Evolutionary conservation across 2,113 vertebrate species (phyloP).

Genomic region (Etheostoma spectabile): DNA sequence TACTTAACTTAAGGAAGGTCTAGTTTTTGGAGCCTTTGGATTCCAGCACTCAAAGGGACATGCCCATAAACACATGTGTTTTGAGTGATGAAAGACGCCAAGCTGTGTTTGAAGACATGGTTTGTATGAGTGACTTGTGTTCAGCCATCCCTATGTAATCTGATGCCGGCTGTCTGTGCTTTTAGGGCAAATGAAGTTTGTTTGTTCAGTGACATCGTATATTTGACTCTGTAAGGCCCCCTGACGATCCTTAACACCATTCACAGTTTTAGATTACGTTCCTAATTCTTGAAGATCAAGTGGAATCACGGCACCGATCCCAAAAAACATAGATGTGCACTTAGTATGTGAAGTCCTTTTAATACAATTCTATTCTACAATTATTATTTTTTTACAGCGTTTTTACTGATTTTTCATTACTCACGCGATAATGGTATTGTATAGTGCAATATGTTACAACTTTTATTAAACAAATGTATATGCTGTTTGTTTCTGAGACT

Average conservation of each 20-base stretch:
- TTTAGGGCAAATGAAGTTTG: conserved; percentile 79
- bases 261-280: conserved; percentile 73
- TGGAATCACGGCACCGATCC: conserved; percentile 41
- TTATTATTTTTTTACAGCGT: too few relatives aligned
- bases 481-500: too few relatives aligned
- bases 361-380: too few relatives aligned
- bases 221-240: conserved; percentile 77
- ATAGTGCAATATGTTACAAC: too few relatives aligned
- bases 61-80: conserved; percentile 77
- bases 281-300: conserved; percentile 71
- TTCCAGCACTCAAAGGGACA: conserved; percentile 56
- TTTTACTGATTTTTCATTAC: too few relatives aligned
- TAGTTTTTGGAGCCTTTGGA: conserved; percentile 54
- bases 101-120: conserved; percentile 60
- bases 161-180: conserved; percentile 73
- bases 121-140: conserved; percentile 64
- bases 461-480: too few relatives aligned
- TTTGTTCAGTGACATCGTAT: conserved; percentile 82
- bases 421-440: too few relatives aligned
- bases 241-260: conserved; percentile 78
- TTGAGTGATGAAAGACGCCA: conserved; percentile 75
- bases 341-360: not conserved
- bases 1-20: conserved; percentile 70
- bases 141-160: conserved; percentile 74
- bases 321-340: not conserved